phyloP scores from a whole-genome alignment of 2,888 invertebrate species.

The Orthosia incerta region DNA sequence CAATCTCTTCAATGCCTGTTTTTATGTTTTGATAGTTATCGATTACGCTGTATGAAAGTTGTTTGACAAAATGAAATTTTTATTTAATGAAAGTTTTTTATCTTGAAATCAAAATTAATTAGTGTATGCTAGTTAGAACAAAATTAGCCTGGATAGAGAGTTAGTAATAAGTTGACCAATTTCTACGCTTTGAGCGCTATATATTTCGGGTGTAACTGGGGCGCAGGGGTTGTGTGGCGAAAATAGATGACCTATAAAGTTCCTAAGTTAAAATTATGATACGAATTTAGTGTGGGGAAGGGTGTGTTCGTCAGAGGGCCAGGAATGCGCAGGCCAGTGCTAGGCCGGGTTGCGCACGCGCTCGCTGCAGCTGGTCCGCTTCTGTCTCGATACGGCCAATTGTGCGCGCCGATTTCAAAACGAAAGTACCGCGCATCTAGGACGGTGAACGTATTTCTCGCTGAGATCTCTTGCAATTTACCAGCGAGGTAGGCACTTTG shows the following conservation, averaged over 20 bases:
- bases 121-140: constrained; percentile 14
- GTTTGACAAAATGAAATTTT: constrained; percentile 53
- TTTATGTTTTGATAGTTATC: constrained; percentile 54
- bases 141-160: constrained; percentile 25
- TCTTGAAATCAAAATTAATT: constrained; percentile 31
- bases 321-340: constrained; percentile 81
- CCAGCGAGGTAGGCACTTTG: constrained; percentile 81
- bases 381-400: constrained; percentile 89
- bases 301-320: constrained; percentile 62
- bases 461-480: constrained; percentile 89
- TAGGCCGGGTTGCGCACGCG: constrained; percentile 62
- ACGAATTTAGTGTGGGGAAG: constrained; percentile 31
- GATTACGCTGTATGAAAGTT: constrained; percentile 58
- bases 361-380: constrained; percentile 79
- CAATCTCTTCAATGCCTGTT: constrained; percentile 50
- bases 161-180: not conserved
- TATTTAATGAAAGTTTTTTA: constrained; percentile 40
- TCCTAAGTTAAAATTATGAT: constrained; percentile 1
- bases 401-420: constrained; percentile 91
- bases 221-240: constrained; percentile 27
- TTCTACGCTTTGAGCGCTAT: constrained; percentile 8
- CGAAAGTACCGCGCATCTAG: constrained; percentile 91
- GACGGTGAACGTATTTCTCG: constrained; percentile 91
- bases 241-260: constrained; percentile 41
- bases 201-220: constrained; percentile 33